These are phyloP conservation scores for Charadrius vociferus DNA, from an alignment of 2,113 vertebrate genomes.

Conservation along the genomic window DNA sequence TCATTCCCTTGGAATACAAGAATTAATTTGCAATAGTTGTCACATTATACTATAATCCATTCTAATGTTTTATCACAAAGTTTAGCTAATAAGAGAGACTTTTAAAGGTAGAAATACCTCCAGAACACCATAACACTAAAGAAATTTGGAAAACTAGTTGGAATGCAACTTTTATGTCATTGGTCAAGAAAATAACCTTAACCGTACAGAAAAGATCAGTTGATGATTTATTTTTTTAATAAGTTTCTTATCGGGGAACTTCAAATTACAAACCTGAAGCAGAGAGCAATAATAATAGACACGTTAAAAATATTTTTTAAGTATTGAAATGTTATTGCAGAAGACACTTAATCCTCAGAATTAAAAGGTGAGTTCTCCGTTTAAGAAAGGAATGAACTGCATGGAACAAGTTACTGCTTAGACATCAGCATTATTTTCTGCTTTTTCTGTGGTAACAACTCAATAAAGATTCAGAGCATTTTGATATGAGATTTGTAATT, in stretches of 20 bases:
- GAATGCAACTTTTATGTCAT: neutral
- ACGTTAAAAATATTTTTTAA: neutral
- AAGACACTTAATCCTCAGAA: neutral
- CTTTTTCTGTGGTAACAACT: neutral
- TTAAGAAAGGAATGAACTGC: neutral
- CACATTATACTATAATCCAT: neutral
- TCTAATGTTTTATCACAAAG: neutral
- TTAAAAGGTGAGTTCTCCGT: neutral
- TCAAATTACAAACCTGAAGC: neutral
- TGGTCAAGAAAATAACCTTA: neutral
- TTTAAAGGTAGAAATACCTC: neutral
- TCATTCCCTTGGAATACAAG: neutral
- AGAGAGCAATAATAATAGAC: neutral
- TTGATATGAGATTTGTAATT: neutral
- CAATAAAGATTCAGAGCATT: neutral
- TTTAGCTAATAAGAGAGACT: neutral
- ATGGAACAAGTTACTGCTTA: neutral
- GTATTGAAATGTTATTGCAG: neutral
- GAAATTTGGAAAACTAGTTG: neutral
- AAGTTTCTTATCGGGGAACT: neutral
- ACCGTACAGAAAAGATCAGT: neutral
- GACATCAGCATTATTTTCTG: neutral
- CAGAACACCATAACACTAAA: neutral
- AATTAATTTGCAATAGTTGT: neutral
- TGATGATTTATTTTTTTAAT: neutral